Base-by-base conservation (phyloP, 2,888 invertebrate genomes). In the Saturnia japonica region DNA sequence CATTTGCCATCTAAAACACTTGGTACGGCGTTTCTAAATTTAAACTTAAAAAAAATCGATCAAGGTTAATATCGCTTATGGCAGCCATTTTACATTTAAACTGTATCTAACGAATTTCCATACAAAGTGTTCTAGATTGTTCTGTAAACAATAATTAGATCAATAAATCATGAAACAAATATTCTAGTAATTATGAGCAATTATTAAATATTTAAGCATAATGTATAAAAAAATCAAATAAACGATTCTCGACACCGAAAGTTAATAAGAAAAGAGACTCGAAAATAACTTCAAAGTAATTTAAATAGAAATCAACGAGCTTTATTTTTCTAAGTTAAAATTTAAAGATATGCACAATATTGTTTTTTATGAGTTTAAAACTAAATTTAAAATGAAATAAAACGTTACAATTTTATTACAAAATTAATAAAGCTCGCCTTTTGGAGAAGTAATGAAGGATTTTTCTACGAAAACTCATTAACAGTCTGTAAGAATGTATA, bases 381-480 rank as follows among this genome's bases (percentile, higher is more conserved):
- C 25, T 28, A 14, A 60, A 60, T n/a, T 54, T 54, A 6, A 60
- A 60, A 60, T 12, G 14, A 51, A 51, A 51, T 51, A 51, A 60
- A 25, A 60, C 57, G 28, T 28, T 60, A 12, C 4, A 1, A n/a
- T 64, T 64, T 64, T 19, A 60, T 66, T 19, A 54, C 22, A 11
- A 11, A 47, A 66, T 64, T 22, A 72, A 77, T 75, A 74, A 77
- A 78, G 77, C 76, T 77, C 75, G 72, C 70, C 76, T 70, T 74
- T 74, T 16, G 62, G 70, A 74, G 72, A 78, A 76, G 69, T 71
- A 54, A 54, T 60, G 69, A 68, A 75, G n/a, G n/a, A 40, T 40
- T 64, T 64, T 64, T 64, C 74, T 75, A 78, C 78, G 78, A 80
- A 83, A 84, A 82, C 84, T 82, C 78, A 78, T 80, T 71, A 73